phyloP scores from a whole-genome alignment of 2,113 vertebrate species.

The Solenodon paradoxus region DNA sequence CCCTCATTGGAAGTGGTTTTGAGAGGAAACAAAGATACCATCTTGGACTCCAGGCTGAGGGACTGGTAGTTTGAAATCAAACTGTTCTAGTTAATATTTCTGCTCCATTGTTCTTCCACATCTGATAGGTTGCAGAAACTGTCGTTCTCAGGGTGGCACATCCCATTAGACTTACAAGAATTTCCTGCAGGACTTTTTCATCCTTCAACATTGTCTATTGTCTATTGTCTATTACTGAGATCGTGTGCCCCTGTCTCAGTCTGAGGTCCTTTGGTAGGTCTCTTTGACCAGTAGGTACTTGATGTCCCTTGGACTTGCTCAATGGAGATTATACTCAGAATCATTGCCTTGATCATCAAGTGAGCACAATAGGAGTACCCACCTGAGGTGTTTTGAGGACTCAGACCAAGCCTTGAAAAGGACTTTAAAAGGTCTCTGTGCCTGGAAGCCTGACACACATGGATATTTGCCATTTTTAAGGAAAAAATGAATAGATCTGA shows the following conservation, averaged over 20 bases:
- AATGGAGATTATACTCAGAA: background rate
- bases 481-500: background rate
- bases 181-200: background rate
- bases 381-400: background rate
- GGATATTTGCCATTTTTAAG: background rate
- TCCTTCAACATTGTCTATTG: too few species aligned
- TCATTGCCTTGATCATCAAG: background rate
- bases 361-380: too few species aligned
- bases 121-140: background rate
- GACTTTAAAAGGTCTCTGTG: rapidly evolving
- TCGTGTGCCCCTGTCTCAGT: too few species aligned
- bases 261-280: too few species aligned
- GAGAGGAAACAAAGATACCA: background rate
- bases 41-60: background rate
- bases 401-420: background rate
- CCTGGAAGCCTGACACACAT: background rate
- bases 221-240: background rate
- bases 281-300: background rate
- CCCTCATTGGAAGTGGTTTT: background rate
- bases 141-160: background rate
- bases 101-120: background rate
- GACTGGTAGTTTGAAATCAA: background rate
- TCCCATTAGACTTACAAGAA: background rate
- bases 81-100: background rate
- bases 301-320: rapidly evolving